phyloP scores from a whole-genome alignment of 2,888 invertebrate species.

The Ochropleura plecta region DNA sequence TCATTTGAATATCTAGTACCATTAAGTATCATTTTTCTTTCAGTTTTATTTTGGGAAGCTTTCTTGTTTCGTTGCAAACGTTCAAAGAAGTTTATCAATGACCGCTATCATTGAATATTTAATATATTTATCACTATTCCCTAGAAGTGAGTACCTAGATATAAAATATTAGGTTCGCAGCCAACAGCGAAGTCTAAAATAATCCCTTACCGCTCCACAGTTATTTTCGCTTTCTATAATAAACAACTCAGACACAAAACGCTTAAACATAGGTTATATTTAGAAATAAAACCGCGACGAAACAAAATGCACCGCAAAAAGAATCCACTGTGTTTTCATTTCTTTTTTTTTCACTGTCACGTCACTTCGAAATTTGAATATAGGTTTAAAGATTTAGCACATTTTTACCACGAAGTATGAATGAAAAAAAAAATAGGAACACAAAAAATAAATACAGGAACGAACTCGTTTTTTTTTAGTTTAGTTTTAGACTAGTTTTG shows the following conservation, averaged over 20 bases:
- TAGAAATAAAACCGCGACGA: conserved; percentile 59
- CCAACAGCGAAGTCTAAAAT: conserved; percentile 81
- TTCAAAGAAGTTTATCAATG: conserved; percentile 22
- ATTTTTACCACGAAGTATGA: conserved; percentile 32
- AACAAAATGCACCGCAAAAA: conserved; percentile 77
- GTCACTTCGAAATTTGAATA: conserved; percentile 65
- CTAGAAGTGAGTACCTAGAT: conserved; percentile 54
- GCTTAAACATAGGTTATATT: conserved; percentile 65
- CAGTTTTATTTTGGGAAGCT: background rate
- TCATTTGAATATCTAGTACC: conserved; percentile 44
- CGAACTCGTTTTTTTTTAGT: conserved; percentile 39
- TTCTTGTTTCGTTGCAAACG: no score
- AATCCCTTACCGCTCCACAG: conserved; percentile 83
- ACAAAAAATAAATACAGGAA: conserved; percentile 50
- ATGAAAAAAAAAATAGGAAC: conserved; percentile 32
- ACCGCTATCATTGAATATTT: conserved; percentile 23
- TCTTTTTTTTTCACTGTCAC: conserved; percentile 67
- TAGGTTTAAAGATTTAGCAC: conserved; percentile 39
- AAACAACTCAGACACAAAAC: conserved; percentile 83
- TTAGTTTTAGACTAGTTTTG: conserved; percentile 43
- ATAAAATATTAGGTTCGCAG: conserved; percentile 71
- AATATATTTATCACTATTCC: conserved; percentile 27
- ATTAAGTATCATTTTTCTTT: conserved; percentile 2
- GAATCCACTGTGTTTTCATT: conserved; percentile 52
- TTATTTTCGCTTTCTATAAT: conserved; percentile 84